A percentile compares a stretch with the other conserved stretches of the same genome.
Evolutionary conservation across 2,888 invertebrate species (phyloP).

Genomic region (Drosophila pegasa): DNA sequence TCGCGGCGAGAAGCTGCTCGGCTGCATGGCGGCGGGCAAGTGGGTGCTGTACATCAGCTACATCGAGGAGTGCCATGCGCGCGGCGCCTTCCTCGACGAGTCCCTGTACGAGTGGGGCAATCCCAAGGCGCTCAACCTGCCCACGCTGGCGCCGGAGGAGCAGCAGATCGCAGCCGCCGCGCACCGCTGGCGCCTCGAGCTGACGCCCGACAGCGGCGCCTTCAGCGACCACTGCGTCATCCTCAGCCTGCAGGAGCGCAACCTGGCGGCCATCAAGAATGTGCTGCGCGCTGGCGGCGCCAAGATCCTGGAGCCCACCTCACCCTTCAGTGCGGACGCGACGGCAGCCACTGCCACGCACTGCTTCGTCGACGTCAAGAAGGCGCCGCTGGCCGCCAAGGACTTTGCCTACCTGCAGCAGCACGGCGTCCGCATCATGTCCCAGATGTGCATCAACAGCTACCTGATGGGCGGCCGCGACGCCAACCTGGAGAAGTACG

Average conservation of each 20-base stretch:
- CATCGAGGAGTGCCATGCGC: constrained; percentile 88
- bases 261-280: constrained; percentile 87
- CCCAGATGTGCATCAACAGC: constrained; percentile 83
- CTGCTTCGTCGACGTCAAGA: constrained; percentile 83
- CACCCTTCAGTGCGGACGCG: constrained; percentile 72
- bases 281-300: constrained; percentile 93
- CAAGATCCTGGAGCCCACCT: constrained; percentile 86
- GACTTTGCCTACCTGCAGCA: constrained; percentile 75
- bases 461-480: constrained; percentile 83
- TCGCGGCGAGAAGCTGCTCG: constrained; percentile 94
- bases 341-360: constrained; percentile 75
- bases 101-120: constrained; percentile 95
- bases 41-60: constrained; percentile 95
- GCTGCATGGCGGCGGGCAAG: constrained; percentile 93
- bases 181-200: constrained; percentile 89
- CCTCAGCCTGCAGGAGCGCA: constrained; percentile 87
- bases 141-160: constrained; percentile 85
- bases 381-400: constrained; percentile 66
- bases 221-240: constrained; percentile 87
- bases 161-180: constrained; percentile 87
- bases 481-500: constrained; percentile 77
- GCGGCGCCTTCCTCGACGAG: constrained; percentile 86
- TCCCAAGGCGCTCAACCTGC: constrained; percentile 86
- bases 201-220: constrained; percentile 82
- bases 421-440: constrained; percentile 73